phyloP scores from a whole-genome alignment of 2,113 vertebrate genomes.

The Pogonocichla stellata region DNA sequence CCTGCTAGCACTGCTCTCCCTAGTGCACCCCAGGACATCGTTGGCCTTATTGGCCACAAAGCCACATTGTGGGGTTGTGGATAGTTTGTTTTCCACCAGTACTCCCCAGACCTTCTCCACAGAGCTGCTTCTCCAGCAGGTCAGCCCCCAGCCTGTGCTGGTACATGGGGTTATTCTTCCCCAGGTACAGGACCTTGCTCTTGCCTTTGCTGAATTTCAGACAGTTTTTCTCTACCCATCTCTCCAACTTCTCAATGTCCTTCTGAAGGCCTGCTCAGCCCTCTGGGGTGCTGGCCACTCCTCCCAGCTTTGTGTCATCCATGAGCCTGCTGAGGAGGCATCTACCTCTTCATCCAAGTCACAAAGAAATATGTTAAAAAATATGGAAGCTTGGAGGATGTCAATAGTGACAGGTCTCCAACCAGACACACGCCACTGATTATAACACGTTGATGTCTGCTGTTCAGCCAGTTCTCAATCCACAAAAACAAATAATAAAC shows the following conservation, averaged over 20 bases:
- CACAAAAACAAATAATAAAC: not conserved
- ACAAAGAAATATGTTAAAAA: not conserved
- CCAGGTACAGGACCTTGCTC: no score
- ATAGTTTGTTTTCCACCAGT: not conserved
- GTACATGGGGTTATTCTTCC: not conserved
- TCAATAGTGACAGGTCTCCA: not conserved
- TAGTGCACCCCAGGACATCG: not conserved
- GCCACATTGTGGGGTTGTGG: not conserved
- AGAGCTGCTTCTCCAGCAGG: not conserved
- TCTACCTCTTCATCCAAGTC: not conserved
- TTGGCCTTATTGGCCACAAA: not conserved
- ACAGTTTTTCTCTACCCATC: no score
- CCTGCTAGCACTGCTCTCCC: not conserved
- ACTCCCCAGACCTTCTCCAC: not conserved
- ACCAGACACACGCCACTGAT: not conserved
- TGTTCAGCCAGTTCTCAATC: not conserved
- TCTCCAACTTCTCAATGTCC: not conserved
- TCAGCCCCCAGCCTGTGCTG: not conserved
- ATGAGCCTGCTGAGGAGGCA: not conserved
- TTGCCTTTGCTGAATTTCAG: no score
- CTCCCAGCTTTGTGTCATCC: not conserved
- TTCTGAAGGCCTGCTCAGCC: not conserved
- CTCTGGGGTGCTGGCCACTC: rapidly evolving
- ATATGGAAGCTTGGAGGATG: not conserved
- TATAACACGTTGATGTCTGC: not conserved